Evolutionary conservation across 2,797 vertebrate species (phyloP), one percentile per base, ranked within the genome.

Genomic region (Sarcoramphus papa): DNA sequence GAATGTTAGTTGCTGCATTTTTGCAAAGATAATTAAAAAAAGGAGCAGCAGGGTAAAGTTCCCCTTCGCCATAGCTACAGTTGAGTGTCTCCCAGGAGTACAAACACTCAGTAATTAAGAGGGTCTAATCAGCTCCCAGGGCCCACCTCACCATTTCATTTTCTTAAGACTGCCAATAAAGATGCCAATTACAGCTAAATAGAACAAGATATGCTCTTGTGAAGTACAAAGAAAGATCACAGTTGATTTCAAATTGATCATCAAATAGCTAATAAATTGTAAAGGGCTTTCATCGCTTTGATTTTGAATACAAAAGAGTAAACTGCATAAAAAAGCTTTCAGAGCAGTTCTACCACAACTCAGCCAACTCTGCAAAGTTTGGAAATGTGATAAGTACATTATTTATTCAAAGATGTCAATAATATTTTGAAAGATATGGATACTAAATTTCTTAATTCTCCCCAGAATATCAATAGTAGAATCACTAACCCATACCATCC

Each of bases 181-280:
- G 53, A 91, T 60, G 68, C 75, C 86, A 93, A 91, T 96, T 97
- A 92, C 57, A 85, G 94, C 69, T 80, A 94, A 95, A 96, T 90
- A 89, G 88, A 89, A 89, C 67, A 82, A 92, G 88, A 94, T 62
- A 74, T 7, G 63, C 30, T 96, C 41, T 74, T 85, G 22, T 88
- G 78, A 85, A 93, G 72, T 47, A 87, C 86, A 89, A 90, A 93
- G 74, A 64, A 82, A 76, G 78, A 94, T 87, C 75, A 81, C 33
- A 62, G 69, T n/a, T 80, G 70, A 92, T 90, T 93, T 95, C 88
- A 85, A 88, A 90, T 4, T 51, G 65, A 85, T 56, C 93, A 88
- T 92, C 89, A 80, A 93, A 88, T 21, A 90, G 54, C 88, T 92
- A 96, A 94, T 75, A 68, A 88, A 90, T 50, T 78, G 43, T 80